Evolutionary conservation across 2,888 invertebrate genomes (phyloP).

Genomic region (Congeria kusceri): DNA sequence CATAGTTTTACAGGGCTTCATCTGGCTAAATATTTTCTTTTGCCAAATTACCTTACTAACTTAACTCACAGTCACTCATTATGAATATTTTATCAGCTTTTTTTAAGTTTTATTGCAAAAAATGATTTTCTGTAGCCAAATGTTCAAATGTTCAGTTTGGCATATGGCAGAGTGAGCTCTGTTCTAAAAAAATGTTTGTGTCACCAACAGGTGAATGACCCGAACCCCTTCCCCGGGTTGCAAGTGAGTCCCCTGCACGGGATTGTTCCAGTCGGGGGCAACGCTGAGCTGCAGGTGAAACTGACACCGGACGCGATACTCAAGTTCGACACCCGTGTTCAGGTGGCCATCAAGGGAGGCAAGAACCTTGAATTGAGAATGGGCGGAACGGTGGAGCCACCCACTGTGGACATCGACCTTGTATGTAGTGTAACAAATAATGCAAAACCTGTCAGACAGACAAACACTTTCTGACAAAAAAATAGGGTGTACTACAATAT

Average conservation of each 20-base stretch:
- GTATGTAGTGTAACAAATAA: too few relatives aligned
- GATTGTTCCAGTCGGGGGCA: slow-evolving; percentile 84
- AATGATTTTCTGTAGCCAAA: too few relatives aligned
- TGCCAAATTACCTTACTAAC: too few relatives aligned
- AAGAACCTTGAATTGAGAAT: slow-evolving; percentile 84
- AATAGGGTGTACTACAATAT: neutral
- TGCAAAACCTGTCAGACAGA: too few relatives aligned
- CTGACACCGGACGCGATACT: slow-evolving; percentile 84
- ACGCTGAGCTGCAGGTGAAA: slow-evolving; percentile 80
- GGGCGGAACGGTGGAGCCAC: slow-evolving; percentile 85
- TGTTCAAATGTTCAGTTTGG: too few relatives aligned
- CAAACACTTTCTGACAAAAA: too few relatives aligned
- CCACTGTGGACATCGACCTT: slow-evolving; percentile 83
- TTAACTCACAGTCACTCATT: too few relatives aligned
- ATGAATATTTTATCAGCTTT: too few relatives aligned
- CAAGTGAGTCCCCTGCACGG: slow-evolving; percentile 83
- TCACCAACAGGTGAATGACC: slow-evolving; percentile 81
- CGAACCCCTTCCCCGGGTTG: slow-evolving; percentile 84
- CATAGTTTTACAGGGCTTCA: too few relatives aligned
- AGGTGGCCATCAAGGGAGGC: slow-evolving; percentile 82
- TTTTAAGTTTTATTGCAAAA: too few relatives aligned
- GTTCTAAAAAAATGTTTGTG: neutral
- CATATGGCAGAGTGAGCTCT: too few relatives aligned
- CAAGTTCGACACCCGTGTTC: slow-evolving; percentile 84
- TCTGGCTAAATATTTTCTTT: too few relatives aligned